Evolutionary conservation across 2,888 invertebrate species (phyloP).

Genomic region (Sarcophaga rosellei): DNA sequence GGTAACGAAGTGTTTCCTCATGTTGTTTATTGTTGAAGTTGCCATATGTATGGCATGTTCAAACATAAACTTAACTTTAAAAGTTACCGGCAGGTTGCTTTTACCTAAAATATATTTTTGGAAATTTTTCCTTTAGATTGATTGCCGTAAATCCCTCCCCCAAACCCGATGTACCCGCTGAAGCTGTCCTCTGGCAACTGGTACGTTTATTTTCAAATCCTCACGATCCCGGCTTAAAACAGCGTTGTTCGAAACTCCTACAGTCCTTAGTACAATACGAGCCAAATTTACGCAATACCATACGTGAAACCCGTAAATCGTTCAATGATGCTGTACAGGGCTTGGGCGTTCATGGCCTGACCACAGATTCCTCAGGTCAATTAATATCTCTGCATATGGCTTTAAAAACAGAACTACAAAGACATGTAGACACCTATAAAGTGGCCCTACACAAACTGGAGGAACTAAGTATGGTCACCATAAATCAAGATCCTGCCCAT

Average conservation of each 20-base stretch:
- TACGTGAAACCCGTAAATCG: constrained; percentile 87
- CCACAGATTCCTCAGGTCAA: constrained; percentile 85
- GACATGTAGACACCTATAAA: constrained; percentile 92
- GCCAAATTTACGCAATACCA: constrained; percentile 85
- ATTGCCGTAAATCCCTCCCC: constrained; percentile 81
- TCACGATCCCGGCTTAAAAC: constrained; percentile 84
- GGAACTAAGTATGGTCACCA: constrained; percentile 84
- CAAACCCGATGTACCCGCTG: constrained; percentile 87
- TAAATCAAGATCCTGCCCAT: constrained; percentile 88
- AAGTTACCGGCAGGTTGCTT: too few relatives aligned
- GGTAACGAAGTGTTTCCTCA: too few relatives aligned
- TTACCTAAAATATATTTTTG: too few relatives aligned
- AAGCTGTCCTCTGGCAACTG: constrained; percentile 92
- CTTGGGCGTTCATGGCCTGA: constrained; percentile 92
- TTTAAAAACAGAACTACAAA: constrained; percentile 90
- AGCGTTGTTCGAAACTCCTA: constrained; percentile 84
- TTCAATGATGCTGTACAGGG: constrained; percentile 94
- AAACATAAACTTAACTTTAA: too few relatives aligned
- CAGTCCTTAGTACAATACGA: constrained; percentile 85
- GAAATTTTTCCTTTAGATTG: constrained; percentile 74
- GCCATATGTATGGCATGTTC: too few relatives aligned
- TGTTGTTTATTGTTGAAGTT: too few relatives aligned
- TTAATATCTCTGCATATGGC: constrained; percentile 91
- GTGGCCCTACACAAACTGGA: constrained; percentile 93
- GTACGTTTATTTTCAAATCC: constrained; percentile 87